Base-by-base conservation (phyloP, 2,888 invertebrate species). In the Xestia c-nigrum region DNA sequence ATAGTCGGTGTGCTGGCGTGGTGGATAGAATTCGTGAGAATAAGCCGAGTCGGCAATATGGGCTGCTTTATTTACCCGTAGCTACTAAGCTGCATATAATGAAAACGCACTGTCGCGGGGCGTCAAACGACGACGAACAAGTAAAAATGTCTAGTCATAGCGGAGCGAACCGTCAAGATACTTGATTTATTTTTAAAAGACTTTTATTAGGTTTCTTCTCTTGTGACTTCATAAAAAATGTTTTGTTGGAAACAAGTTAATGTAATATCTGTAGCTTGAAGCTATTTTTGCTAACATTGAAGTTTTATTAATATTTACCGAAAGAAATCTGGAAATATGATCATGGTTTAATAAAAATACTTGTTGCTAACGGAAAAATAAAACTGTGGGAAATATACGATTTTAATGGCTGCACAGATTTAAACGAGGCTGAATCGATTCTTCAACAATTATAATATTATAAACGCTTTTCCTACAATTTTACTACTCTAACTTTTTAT, bases 81-180 rank as follows among this genome's bases (percentile, higher is more conserved):
- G 92, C 94, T 93, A 91, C 95, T 96, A 96, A 96, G 96, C 96
- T 96, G 96, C 96, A 96, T 96, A 96, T 96, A 96, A 96, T 96
- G 96, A 96, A 96, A 96, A 96, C 96, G 96, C 96, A 96, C 94
- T 95, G 96, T 94, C 95, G 95, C 94, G 92, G 92, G 91, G 94
- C 92, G 95, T 94, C 95, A 95, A 94, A 94, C 94, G 91, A 91
- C 91, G 92, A 91, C 91, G 90, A 76, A 85, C 90, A 88, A 94
- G 93, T 93, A 94, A 94, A 94, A 95, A 94, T 92, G 90, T 90
- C 89, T 85, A 85, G 85, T 89, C 87, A 85, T 74, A 76, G 78
- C 80, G 79, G 85, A 81, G 57, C 52, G 16, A 83, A n/a, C 14
- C 38, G 74, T 92, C 85, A 91, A 93, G 95, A 90, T 95, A 94